Percentiles rank a stretch among this genome's conserved stretches.
These are phyloP conservation scores for Acanthosoma haemorrhoidale DNA, from an alignment of 2,888 invertebrate genomes.

Conservation along the genomic window DNA sequence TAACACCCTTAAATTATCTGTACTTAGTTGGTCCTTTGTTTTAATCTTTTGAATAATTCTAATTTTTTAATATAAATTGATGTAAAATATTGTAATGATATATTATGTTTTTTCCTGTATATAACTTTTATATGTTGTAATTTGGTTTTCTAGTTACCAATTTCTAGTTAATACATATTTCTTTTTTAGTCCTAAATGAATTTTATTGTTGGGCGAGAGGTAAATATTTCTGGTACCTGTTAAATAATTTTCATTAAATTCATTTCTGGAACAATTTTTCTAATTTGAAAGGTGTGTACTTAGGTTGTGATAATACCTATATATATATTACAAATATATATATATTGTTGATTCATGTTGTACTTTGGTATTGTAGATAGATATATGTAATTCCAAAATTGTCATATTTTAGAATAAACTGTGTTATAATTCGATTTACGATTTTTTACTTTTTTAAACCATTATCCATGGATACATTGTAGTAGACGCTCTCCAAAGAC, in stretches of 20 bases:
- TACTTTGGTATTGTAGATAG: conserved; percentile 25
- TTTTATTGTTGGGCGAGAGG: neutral
- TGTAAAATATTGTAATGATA: no score
- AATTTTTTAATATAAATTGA: no score
- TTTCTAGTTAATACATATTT: conserved; percentile 16
- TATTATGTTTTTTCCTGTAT: neutral
- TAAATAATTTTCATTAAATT: neutral
- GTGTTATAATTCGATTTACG: conserved; percentile 14
- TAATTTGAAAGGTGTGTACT: conserved; percentile 25
- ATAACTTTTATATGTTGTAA: neutral
- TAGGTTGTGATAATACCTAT: conserved; percentile 29
- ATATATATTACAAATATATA: neutral
- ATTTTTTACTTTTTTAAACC: neutral
- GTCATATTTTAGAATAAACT: conserved; percentile 33
- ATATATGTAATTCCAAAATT: conserved; percentile 23
- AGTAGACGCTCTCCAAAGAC: no score
- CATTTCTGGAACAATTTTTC: neutral
- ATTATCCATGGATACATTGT: neutral
- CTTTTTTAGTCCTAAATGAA: neutral
- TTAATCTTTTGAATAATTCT: neutral
- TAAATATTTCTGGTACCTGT: conserved; percentile 12
- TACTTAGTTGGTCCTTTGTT: neutral
- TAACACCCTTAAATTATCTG: neutral
- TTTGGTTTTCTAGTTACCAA: conserved; percentile 16
- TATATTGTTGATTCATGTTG: conserved; percentile 29